phyloP scores from a whole-genome alignment of 1,140 invertebrate genomes.

The Lordiphosa collinella region DNA sequence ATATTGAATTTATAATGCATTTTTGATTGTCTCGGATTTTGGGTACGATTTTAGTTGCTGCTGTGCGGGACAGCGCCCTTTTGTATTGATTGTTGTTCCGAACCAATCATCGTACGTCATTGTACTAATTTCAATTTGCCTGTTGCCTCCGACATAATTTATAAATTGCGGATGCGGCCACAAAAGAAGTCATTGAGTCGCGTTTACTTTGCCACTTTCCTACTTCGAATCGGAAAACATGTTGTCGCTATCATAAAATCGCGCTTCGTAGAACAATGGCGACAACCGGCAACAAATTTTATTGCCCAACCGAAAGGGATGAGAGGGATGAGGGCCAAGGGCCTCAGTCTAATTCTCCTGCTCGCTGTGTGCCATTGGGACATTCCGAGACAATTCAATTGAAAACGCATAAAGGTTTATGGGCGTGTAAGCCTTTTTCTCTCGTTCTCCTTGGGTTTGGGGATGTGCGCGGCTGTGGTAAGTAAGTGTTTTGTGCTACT shows the following conservation, averaged over 20 bases:
- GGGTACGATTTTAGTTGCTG: background rate
- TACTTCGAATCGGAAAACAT: constrained; percentile 17
- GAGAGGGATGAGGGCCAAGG: too few relatives aligned
- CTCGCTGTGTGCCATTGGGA: background rate
- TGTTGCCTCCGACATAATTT: constrained; percentile 14
- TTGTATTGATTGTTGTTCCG: constrained; percentile 32
- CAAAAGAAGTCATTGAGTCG: constrained; percentile 10
- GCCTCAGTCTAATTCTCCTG: background rate
- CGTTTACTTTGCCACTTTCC: constrained; percentile 3
- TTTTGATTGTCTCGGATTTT: constrained; percentile 37
- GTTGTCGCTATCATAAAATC: constrained; percentile 44
- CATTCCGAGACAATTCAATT: constrained; percentile 53
- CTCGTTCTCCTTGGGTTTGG: background rate
- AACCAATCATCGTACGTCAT: constrained; percentile 34
- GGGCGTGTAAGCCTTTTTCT: constrained; percentile 48
- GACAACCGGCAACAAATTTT: constrained; percentile 52
- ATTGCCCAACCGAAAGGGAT: constrained; percentile 27
- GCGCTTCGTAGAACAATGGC: constrained; percentile 49
- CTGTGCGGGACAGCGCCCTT: too few relatives aligned
- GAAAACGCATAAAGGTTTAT: constrained; percentile 58
- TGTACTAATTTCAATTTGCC: constrained; percentile 8
- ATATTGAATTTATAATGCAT: constrained; percentile 46
- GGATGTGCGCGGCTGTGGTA: background rate
- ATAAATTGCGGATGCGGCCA: background rate
- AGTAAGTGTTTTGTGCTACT: constrained; percentile 36